Evolutionary conservation across 2,113 vertebrate species (phyloP).

Genomic region (Tautogolabrus adspersus): DNA sequence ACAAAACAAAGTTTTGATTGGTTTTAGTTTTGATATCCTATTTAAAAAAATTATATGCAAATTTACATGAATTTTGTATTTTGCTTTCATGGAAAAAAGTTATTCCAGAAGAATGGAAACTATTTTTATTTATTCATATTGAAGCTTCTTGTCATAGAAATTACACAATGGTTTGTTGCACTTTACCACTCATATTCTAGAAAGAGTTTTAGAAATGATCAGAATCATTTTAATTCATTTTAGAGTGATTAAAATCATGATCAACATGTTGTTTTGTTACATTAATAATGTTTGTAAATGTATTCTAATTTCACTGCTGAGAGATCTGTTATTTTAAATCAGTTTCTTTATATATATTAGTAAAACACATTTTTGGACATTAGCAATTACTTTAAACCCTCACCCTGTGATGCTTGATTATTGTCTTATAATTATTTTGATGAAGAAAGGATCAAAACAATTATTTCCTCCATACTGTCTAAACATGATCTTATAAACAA

Average conservation of each 20-base stretch:
- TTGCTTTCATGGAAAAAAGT: background rate
- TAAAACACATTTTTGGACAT: background rate
- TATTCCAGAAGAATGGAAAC: slow-evolving; percentile 12
- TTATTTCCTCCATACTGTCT: background rate
- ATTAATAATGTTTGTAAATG: slow-evolving; percentile 13
- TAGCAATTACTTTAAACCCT: slow-evolving; percentile 7
- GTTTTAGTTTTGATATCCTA: slow-evolving; percentile 11
- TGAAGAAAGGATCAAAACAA: too few relatives aligned
- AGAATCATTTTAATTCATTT: background rate
- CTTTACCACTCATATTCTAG: slow-evolving; percentile 12
- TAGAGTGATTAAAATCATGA: background rate
- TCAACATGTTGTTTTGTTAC: background rate
- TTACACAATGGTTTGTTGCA: slow-evolving; percentile 23
- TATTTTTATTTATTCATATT: slow-evolving; percentile 8
- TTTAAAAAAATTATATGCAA: background rate
- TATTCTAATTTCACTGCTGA: background rate
- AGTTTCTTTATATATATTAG: background rate
- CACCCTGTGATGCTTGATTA: background rate
- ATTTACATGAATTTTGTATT: background rate
- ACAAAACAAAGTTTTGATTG: background rate
- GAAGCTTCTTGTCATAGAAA: slow-evolving; percentile 6
- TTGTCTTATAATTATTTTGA: too few relatives aligned
- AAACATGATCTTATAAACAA: background rate
- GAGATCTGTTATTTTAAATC: background rate
- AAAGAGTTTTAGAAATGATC: background rate